phyloP scores from a whole-genome alignment of 2,113 vertebrate genomes.

The Tragelaphus imberbis region DNA sequence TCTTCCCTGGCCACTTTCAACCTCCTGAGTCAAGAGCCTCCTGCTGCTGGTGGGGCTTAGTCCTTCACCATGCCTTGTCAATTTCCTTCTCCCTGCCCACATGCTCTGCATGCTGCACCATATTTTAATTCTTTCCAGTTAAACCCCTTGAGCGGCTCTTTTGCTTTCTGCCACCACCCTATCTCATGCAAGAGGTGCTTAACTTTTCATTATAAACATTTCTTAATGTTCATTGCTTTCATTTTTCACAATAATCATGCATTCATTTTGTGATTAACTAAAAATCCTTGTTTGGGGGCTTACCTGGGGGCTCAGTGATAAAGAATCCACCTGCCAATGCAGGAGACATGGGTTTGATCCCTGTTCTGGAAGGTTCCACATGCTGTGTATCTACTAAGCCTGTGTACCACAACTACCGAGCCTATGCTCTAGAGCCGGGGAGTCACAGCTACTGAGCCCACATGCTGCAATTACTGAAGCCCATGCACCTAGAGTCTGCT shows the following conservation, averaged over 20 bases:
- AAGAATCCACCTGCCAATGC: neutral
- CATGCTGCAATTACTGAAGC: neutral
- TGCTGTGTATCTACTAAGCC: neutral
- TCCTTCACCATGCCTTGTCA: accelerated
- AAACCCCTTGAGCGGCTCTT: neutral
- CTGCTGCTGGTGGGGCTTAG: neutral
- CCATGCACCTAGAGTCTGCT: neutral
- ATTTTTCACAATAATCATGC: neutral
- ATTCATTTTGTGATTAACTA: neutral
- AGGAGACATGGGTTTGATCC: neutral
- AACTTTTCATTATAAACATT: neutral
- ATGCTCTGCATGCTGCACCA: accelerated
- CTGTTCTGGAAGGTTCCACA: neutral
- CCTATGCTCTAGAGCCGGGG: neutral
- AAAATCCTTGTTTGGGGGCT: neutral
- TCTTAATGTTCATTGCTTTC: neutral
- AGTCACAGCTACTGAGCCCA: neutral
- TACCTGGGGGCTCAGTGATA: neutral
- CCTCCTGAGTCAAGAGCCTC: accelerated
- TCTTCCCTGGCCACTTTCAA: neutral
- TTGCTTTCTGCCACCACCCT: neutral
- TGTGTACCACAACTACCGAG: neutral
- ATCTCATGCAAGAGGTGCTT: neutral
- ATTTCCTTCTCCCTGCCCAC: accelerated
- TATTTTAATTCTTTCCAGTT: neutral